Percentiles rank a stretch among this genome's conserved stretches.
Conservation (phyloP, 2,113 vertebrate genomes). For the Bostrychus sinensis region DNA sequence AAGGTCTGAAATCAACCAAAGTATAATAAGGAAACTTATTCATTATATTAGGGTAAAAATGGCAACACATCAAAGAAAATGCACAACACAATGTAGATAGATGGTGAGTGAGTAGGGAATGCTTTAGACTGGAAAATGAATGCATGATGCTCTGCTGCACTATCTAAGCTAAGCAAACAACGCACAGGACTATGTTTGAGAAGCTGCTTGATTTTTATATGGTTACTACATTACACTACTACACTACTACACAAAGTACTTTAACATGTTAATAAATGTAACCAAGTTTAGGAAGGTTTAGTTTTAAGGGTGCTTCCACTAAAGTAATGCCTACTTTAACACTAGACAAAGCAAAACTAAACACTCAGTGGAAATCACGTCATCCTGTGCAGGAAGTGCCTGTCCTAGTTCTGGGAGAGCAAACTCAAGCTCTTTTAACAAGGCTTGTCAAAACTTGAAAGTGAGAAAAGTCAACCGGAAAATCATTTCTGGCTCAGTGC, state of each 20-base stretch:
- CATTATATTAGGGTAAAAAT: constrained; percentile 72
- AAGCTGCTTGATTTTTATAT: constrained; percentile 26
- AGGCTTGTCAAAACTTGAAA: constrained; percentile 55
- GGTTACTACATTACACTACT: constrained; percentile 13
- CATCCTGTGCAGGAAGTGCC: constrained; percentile 43
- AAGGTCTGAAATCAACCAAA: constrained; percentile 59
- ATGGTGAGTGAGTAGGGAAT: constrained; percentile 64
- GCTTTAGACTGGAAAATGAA: constrained; percentile 60
- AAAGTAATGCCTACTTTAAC: constrained; percentile 16
- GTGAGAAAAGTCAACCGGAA: constrained; percentile 56
- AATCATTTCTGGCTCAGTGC: constrained; percentile 42
- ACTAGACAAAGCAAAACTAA: constrained; percentile 35
- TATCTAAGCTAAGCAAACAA: constrained; percentile 44
- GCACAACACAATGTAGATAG: constrained; percentile 57
- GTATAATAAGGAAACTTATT: constrained; percentile 60
- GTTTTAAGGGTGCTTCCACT: constrained; percentile 34
- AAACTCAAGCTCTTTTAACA: constrained; percentile 66
- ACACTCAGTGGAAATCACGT: constrained; percentile 34
- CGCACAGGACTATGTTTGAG: constrained; percentile 34
- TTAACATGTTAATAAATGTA: constrained; percentile 44
- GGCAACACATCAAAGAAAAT: constrained; percentile 63
- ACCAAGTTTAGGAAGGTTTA: constrained; percentile 46
- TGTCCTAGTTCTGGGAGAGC: constrained; percentile 57
- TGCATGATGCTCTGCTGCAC: constrained; percentile 40
- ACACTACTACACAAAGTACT: too few species aligned